Percentiles rank a stretch among this genome's conserved stretches.
phyloP scores from a whole-genome alignment of 2,888 invertebrate genomes.

The Pecten maximus region DNA sequence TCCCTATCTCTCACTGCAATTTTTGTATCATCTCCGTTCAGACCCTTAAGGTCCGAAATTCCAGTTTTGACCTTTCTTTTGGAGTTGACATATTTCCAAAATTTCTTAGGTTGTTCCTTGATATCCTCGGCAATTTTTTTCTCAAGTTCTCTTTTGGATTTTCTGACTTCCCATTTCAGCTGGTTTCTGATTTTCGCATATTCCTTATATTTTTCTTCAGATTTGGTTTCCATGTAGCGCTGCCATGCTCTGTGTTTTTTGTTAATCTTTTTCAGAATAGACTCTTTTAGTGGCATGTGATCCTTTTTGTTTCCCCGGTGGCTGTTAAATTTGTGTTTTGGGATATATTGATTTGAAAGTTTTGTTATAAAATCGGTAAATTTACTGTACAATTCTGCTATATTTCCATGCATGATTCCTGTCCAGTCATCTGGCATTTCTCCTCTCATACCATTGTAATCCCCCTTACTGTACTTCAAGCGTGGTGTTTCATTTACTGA shows the following conservation, averaged over 20 bases:
- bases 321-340: not conserved
- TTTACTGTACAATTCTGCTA: not conserved
- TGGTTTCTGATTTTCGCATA: too few relatives aligned
- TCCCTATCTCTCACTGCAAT: too few relatives aligned
- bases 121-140: too few relatives aligned
- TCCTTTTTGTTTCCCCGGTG: not conserved
- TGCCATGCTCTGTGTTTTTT: slow-evolving; percentile 37
- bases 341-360: not conserved
- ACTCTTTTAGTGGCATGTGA: not conserved
- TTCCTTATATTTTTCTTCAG: too few relatives aligned
- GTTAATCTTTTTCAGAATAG: slow-evolving; percentile 12
- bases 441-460: not conserved
- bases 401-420: not conserved
- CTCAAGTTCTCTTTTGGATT: too few relatives aligned
- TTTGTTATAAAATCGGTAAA: not conserved
- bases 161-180: too few relatives aligned
- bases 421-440: slow-evolving; percentile 9
- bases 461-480: not conserved
- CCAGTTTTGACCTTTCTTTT: too few relatives aligned
- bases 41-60: too few relatives aligned
- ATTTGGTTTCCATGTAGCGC: slow-evolving; percentile 31
- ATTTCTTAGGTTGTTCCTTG: too few relatives aligned
- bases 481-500: not conserved
- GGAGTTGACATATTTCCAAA: too few relatives aligned
- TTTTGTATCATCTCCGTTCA: too few relatives aligned